Evolutionary conservation across 2,888 invertebrate species (phyloP), one percentile per base, ranked within the genome.

Genomic region (Lasioglossum pauxillum): DNA sequence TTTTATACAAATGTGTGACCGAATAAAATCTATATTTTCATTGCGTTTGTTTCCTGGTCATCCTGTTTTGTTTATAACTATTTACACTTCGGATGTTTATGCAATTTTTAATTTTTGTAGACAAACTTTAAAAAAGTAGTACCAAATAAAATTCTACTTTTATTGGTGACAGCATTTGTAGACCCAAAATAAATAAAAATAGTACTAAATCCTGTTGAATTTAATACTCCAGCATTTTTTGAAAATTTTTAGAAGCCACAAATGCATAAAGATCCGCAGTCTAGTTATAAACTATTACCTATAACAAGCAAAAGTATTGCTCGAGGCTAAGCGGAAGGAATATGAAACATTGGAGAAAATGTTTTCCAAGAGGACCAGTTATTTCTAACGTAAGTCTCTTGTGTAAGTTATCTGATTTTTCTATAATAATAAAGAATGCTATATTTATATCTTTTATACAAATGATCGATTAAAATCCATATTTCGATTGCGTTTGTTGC

Each of bases 1-100:
- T 49, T 72, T 78, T 85, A 27, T 82, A 85, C 49, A 78, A 53
- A 53, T 53, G n/a, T 53, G 49, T n/a, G 44, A 95, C 97, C 38
- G 64, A 41, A 95, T 97, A 99, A 96, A 99, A 99, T 72, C 99
- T 99, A 96, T 99, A 99, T 97, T 99, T 99, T 57, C 98, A 97
- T 95, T 98, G 98, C n/a, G 99, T 98, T 95, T 98, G 98, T 93
- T 98, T 96, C 91, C 97, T 97, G 5, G 97, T 97, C 96, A 97
- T 97, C 92, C 98, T 97, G 95, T 98, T 99, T 90, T 97, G 97
- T 10, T 31, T 31, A 31, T 31, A 31, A 31, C 31, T 31, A 31
- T 31, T 31, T 31, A 31, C 0, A 31, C 31, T 31, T 31, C 31
- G 31, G 31, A 31, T 31, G 31, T 31, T 31, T 31, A 31, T 0